phyloP scores from a whole-genome alignment of 2,888 invertebrate species.

The Gymnoscelis rufifasciata region DNA sequence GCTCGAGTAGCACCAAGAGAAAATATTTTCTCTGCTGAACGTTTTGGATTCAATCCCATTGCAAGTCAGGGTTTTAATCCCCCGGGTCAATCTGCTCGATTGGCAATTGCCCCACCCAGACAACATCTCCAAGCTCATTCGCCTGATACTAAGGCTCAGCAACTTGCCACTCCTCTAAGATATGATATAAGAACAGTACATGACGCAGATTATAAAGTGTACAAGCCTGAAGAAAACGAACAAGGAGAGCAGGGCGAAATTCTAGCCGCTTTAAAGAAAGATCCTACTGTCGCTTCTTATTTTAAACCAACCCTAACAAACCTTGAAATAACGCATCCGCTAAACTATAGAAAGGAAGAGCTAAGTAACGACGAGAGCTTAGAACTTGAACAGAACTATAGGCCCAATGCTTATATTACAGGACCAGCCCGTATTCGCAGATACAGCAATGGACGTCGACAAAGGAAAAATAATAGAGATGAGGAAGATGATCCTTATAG shows the following conservation, averaged over 20 bases:
- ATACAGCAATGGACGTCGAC: slow-evolving; percentile 67
- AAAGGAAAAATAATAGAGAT: slow-evolving; percentile 53
- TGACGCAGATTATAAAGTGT: slow-evolving; percentile 70
- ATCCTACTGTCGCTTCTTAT: slow-evolving; percentile 66
- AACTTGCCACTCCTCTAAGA: slow-evolving; percentile 55
- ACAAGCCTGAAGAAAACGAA: slow-evolving; percentile 65
- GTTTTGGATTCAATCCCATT: slow-evolving; percentile 71
- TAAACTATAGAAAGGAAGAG: slow-evolving; percentile 66
- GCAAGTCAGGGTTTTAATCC: slow-evolving; percentile 66
- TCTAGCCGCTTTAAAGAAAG: slow-evolving; percentile 64
- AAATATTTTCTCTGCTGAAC: slow-evolving; percentile 62
- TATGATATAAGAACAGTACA: slow-evolving; percentile 71
- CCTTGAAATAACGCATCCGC: slow-evolving; percentile 65
- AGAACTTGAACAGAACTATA: slow-evolving; percentile 66
- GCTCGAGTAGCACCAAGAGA: slow-evolving; percentile 60
- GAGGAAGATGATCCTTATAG: slow-evolving; percentile 75
- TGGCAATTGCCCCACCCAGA: slow-evolving; percentile 47
- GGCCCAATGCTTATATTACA: slow-evolving; percentile 72
- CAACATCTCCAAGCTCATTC: slow-evolving; percentile 38
- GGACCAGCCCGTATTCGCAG: slow-evolving; percentile 70
- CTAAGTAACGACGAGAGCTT: slow-evolving; percentile 42
- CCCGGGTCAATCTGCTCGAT: slow-evolving; percentile 52
- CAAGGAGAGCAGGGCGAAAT: slow-evolving; percentile 56
- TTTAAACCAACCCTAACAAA: slow-evolving; percentile 67
- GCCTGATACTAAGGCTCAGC: slow-evolving; percentile 41